phyloP scores from a whole-genome alignment of 2,888 invertebrate species.

The Limnephilus lunatus region DNA sequence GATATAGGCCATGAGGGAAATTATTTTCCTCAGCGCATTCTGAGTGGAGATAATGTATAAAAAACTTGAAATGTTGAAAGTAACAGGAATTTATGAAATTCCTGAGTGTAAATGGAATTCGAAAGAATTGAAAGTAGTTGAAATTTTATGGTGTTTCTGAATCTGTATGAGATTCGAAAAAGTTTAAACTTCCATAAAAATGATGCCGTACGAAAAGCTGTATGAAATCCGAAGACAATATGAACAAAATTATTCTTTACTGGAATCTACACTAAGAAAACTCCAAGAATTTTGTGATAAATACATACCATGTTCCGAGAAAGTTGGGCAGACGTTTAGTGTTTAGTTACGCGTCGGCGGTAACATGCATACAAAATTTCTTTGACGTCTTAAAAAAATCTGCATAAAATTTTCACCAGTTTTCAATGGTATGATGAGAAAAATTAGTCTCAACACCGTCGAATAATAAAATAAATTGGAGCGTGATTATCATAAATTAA shows the following conservation, averaged over 20 bases:
- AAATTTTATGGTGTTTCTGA: background rate
- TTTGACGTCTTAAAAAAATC: background rate
- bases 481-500: background rate
- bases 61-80: background rate
- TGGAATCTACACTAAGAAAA: background rate
- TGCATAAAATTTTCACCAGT: background rate
- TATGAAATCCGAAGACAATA: background rate
- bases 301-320: background rate
- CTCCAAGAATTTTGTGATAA: background rate
- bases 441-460: background rate
- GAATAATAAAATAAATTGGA: background rate
- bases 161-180: background rate
- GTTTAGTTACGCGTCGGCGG: background rate
- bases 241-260: background rate
- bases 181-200: background rate
- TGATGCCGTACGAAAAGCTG: background rate
- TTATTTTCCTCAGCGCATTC: no score
- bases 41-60: no score
- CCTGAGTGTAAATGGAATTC: background rate
- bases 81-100: background rate
- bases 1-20: no score
- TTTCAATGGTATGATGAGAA: background rate
- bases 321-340: background rate
- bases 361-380: background rate
- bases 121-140: background rate